phyloP scores from a whole-genome alignment of 2,113 vertebrate genomes.

The Sylvia atricapilla region DNA sequence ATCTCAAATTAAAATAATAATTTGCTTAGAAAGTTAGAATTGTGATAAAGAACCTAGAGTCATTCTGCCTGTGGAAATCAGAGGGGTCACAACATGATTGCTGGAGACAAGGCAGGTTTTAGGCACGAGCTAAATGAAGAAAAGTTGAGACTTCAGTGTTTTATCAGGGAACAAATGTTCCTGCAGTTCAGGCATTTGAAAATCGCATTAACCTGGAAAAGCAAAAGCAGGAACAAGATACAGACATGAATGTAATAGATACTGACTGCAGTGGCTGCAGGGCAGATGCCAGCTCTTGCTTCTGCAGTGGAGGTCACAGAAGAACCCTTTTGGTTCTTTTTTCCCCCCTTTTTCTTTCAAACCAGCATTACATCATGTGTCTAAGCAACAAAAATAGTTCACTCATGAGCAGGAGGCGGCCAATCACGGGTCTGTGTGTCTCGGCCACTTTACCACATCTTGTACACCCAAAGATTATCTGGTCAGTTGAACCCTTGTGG shows the following conservation, averaged over 20 bases:
- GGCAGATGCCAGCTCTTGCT: constrained; percentile 6
- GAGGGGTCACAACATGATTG: not conserved
- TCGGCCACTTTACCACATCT: not conserved
- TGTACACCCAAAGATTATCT: not conserved
- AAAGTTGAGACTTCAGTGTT: not conserved
- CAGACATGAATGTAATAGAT: constrained; percentile 1
- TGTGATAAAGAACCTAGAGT: not conserved
- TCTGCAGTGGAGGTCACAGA: not conserved
- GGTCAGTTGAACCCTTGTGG: not conserved
- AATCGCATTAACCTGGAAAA: constrained; percentile 53
- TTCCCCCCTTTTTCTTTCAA: not conserved
- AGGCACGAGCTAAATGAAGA: not conserved
- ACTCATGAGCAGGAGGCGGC: not conserved
- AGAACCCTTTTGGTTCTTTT: not conserved
- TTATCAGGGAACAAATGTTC: constrained; percentile 8
- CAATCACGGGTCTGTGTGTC: not conserved
- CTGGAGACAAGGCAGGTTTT: constrained; percentile 23
- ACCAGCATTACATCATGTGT: not conserved
- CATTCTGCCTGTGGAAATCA: not conserved
- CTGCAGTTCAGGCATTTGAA: constrained; percentile 15
- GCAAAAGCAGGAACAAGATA: constrained; percentile 18
- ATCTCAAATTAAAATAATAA: not conserved
- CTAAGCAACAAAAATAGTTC: not conserved
- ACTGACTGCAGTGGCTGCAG: not conserved
- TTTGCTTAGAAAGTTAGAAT: not conserved